Percentiles rank a stretch among this genome's conserved stretches.
Conservation (phyloP, 2,797 vertebrate genomes). For the Nasua narica region DNA sequence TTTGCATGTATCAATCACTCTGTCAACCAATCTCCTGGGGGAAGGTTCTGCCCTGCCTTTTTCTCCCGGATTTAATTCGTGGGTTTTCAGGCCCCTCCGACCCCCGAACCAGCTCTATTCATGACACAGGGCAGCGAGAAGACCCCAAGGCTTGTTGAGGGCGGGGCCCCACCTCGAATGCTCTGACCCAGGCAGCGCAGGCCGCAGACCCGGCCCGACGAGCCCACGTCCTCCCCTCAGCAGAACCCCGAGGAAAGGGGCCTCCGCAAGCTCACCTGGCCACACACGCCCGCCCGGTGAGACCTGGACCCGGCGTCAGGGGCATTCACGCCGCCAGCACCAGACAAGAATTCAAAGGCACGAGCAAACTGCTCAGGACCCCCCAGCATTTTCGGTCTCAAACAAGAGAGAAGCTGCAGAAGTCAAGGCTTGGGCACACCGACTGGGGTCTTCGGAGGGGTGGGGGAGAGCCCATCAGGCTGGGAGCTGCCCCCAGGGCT, state of each 20-base stretch:
- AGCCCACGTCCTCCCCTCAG: not conserved
- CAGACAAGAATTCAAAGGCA: not conserved
- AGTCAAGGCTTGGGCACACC: no score
- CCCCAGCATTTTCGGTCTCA: not conserved
- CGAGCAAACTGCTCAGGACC: not conserved
- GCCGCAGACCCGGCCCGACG: not conserved
- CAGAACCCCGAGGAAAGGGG: not conserved
- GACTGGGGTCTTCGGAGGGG: not conserved
- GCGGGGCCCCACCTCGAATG: not conserved
- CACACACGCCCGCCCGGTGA: fast-evolving
- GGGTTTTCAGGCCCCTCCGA: not conserved
- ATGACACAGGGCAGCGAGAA: not conserved
- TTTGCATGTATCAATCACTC: no score
- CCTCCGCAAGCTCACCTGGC: not conserved
- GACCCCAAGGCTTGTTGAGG: not conserved
- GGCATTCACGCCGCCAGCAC: fast-evolving
- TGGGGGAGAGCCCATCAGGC: not conserved
- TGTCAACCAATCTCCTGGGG: not conserved
- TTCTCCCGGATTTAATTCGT: not conserved
- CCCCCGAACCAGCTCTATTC: not conserved
- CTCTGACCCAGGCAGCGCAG: not conserved
- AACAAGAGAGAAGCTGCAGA: not conserved
- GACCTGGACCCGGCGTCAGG: no score
- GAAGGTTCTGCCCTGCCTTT: no score
- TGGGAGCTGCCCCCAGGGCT: no score